A percentile compares a stretch with the other conserved stretches of the same genome.
Evolutionary conservation across 1,140 invertebrate species (phyloP).

Genomic region (Caenorhabditis brenneri): DNA sequence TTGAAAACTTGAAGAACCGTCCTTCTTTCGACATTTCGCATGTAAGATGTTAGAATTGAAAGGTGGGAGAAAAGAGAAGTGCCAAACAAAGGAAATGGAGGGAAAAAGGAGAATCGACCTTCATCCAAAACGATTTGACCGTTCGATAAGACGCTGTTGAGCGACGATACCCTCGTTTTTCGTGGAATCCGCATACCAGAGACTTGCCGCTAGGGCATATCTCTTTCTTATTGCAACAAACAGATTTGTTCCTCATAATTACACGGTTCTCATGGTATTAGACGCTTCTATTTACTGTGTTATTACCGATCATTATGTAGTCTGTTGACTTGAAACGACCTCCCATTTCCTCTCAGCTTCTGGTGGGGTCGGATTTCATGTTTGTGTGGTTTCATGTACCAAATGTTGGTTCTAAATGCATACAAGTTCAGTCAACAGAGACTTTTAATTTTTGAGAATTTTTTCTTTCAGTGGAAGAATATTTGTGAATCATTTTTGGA

Average conservation of each 20-base stretch:
- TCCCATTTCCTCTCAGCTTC: neutral
- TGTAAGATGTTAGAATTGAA: neutral
- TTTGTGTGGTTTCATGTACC: conserved; percentile 3
- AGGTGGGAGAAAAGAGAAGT: neutral
- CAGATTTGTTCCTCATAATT: neutral
- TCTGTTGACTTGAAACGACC: neutral
- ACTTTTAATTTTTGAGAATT: too few species aligned
- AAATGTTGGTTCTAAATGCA: neutral
- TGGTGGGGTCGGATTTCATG: conserved; percentile 4
- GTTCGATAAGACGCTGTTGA: conserved; percentile 31
- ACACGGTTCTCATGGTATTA: conserved; percentile 6
- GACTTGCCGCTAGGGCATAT: neutral
- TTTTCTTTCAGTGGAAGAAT: too few species aligned
- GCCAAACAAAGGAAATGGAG: conserved; percentile 19
- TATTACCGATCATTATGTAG: conserved; percentile 37
- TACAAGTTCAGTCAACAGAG: neutral
- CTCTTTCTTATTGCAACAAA: neutral
- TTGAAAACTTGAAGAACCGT: conserved; percentile 26
- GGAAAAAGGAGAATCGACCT: conserved; percentile 38
- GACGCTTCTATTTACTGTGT: conserved; percentile 6
- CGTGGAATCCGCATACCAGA: neutral
- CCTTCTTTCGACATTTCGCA: too few species aligned
- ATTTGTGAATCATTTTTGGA: too few species aligned
- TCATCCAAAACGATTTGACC: conserved; percentile 39
- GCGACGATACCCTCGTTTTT: conserved; percentile 4